Conservation (phyloP, 1,140 invertebrate genomes). For the Neuroterus valhalla region DNA sequence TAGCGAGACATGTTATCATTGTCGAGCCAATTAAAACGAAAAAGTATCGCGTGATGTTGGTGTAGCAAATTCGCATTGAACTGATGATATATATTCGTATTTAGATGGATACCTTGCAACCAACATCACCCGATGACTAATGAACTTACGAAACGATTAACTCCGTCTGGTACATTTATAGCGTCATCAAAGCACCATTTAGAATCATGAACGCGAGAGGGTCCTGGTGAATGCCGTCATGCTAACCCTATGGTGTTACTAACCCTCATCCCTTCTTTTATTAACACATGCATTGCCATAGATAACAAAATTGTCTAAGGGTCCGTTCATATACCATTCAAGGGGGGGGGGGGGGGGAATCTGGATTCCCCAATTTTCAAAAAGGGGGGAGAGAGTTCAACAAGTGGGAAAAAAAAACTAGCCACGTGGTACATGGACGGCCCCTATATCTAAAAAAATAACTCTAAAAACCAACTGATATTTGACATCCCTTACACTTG, state of each 20-base stretch:
- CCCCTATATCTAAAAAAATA: too few species aligned
- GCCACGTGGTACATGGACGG: too few species aligned
- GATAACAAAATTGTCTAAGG: not conserved
- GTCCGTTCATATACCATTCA: too few species aligned
- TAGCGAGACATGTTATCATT: too few species aligned
- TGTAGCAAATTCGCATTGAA: not conserved
- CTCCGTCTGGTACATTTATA: slow-evolving; percentile 48
- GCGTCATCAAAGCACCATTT: slow-evolving; percentile 62
- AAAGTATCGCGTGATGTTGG: too few species aligned
- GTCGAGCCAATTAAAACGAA: too few species aligned
- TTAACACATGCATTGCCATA: slow-evolving; percentile 27
- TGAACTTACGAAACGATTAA: slow-evolving; percentile 52
- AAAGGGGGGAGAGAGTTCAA: too few species aligned
- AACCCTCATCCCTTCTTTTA: slow-evolving; percentile 39
- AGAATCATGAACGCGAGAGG: slow-evolving; percentile 48
- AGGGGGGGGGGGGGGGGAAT: too few species aligned
- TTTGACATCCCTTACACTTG: too few species aligned
- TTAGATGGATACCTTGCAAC: slow-evolving; percentile 27
- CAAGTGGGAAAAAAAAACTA: too few species aligned
- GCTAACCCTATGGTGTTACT: slow-evolving; percentile 47
- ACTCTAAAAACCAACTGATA: too few species aligned
- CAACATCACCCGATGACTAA: slow-evolving; percentile 47
- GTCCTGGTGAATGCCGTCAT: slow-evolving; percentile 53
- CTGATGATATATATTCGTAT: not conserved
- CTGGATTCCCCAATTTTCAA: too few species aligned